Evolutionary conservation across 2,113 vertebrate species (phyloP), one percentile per base, ranked within the genome.

Genomic region (Zosterops hypoxanthus): DNA sequence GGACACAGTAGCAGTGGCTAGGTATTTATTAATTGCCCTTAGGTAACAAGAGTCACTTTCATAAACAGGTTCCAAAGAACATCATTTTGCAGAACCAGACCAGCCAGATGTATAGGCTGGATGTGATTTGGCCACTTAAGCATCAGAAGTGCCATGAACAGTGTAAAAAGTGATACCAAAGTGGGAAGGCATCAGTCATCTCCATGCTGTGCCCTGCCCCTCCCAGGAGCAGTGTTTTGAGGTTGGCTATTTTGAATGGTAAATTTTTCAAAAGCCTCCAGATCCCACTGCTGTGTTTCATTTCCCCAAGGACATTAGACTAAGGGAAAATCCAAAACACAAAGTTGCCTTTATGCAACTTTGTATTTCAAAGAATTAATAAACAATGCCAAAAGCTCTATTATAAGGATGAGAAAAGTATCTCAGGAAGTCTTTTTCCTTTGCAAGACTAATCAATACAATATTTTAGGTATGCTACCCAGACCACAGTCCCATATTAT

Each of bases 141-240:
- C 42, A n/a, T 24, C 75, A 83, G 34, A 73, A 85, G 14, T 24
- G 24, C 12, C 57, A 26, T 18, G 23, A 87, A 3, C 33, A 29
- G 5, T 26, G 6, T 19, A 34, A 79, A 42, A 61, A 50, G 9
- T 41, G 26, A 23, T 26, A 49, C 31, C 3, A 6, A 66, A 84
- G 17, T 19, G 25, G 6, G 23, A 83, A 71, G 31, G 25, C 50
- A 78, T 75, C 41, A 50, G 18, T 13, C 21, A 34, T 52, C 24
- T 60, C 52, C 1, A 0, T 52, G 34, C 12, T 57, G 1, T 60
- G 46, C 14, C 47, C 34, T 79, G 24, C 6, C 17, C 33, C 47
- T 69, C 23, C 46, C 55, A 65, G 39, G 26, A 78, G 15, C 23
- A 55, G 22, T 7, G 5, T 21, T 73, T 56, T 19, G 11, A 66